Evolutionary conservation across 2,888 invertebrate genomes (phyloP).

Genomic region (Notodonta dromedarius): DNA sequence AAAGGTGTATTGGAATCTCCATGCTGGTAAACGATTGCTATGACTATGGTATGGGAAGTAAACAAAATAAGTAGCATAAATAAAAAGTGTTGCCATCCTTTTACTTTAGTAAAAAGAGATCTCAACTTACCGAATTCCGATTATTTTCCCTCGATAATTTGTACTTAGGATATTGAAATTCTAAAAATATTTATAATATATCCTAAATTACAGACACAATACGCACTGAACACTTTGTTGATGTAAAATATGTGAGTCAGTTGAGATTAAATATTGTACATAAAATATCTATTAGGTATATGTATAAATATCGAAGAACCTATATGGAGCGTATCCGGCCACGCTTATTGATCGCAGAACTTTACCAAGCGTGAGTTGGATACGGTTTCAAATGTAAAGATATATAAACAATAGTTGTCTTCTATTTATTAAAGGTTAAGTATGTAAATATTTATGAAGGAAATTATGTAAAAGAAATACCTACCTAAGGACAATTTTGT

Average conservation of each 20-base stretch:
- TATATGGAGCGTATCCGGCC: neutral
- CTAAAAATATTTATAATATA: conserved; percentile 30
- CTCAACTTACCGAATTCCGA: conserved; percentile 51
- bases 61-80: conserved; percentile 8
- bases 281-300: conserved; percentile 31
- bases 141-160: conserved; percentile 23
- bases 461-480: conserved; percentile 47
- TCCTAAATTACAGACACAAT: conserved; percentile 24
- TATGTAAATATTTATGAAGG: conserved; percentile 68
- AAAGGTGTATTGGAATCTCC: conserved; percentile 7
- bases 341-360: neutral
- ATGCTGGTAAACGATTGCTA: conserved; percentile 10
- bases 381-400: conserved; percentile 53
- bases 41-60: neutral
- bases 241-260: conserved; percentile 37
- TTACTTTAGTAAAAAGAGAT: conserved; percentile 34
- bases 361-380: conserved; percentile 24
- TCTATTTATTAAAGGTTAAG: conserved; percentile 62
- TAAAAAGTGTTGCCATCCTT: conserved; percentile 9
- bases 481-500: conserved; percentile 72
- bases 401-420: conserved; percentile 47
- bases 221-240: conserved; percentile 32
- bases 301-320: conserved; percentile 2
- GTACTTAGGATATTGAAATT: conserved; percentile 45
- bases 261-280: conserved; percentile 55